Conservation (phyloP, 2,888 invertebrate genomes). For the Eupelmus urozonus region DNA sequence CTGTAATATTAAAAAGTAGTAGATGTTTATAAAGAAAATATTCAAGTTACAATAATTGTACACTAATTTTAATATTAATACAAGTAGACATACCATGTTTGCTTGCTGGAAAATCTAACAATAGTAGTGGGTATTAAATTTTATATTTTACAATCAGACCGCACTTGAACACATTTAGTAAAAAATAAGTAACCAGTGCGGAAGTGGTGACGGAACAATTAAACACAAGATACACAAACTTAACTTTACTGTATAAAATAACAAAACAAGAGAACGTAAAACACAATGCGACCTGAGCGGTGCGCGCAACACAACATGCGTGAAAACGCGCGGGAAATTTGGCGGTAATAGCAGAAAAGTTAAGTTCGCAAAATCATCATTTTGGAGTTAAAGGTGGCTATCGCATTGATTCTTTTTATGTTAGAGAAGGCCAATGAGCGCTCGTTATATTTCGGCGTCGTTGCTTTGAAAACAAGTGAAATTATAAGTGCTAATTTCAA, state of each 20-base stretch:
- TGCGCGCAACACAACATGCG: neutral
- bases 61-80: too few relatives aligned
- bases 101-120: neutral
- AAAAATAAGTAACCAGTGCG: neutral
- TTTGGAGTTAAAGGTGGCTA: neutral
- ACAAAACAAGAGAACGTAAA: neutral
- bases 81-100: conserved; percentile 28
- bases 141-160: neutral
- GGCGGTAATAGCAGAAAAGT: conserved; percentile 23
- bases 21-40: neutral
- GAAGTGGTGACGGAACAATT: neutral
- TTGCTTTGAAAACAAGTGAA: too few relatives aligned
- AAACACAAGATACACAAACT: neutral
- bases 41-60: too few relatives aligned
- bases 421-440: too few relatives aligned
- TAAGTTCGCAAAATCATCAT: conserved; percentile 3
- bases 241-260: neutral
- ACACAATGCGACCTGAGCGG: neutral
- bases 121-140: neutral
- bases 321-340: conserved; percentile 51
- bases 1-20: conserved; percentile 62
- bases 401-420: too few relatives aligned
- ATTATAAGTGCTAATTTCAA: too few relatives aligned
- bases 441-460: too few relatives aligned
- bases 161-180: too few relatives aligned